A percentile compares a stretch with the other conserved stretches of the same genome.
Conservation (phyloP, 2,888 invertebrate genomes). For the Orthonychiurus folsomi region DNA sequence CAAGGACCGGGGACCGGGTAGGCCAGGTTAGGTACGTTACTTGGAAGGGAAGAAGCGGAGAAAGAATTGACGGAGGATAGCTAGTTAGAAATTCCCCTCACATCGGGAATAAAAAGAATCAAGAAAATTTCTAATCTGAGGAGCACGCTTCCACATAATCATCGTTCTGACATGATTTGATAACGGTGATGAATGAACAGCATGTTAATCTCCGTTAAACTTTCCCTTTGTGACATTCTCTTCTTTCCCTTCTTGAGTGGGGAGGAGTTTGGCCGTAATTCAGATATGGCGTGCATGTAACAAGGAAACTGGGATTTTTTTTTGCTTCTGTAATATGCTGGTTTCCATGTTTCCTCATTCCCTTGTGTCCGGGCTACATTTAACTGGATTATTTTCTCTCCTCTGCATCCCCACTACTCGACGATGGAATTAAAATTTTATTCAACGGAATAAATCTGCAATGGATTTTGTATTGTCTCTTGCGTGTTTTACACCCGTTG, state of each 20-base stretch:
- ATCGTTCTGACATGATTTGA: slow-evolving; percentile 18
- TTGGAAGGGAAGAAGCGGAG: background rate
- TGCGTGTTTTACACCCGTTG: too few relatives aligned
- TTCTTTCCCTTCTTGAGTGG: background rate
- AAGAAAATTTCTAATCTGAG: slow-evolving; percentile 19
- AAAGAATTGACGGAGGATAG: background rate
- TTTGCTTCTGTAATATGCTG: too few relatives aligned
- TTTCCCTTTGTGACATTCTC: slow-evolving; percentile 13
- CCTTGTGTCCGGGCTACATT: too few relatives aligned
- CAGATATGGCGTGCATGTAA: background rate
- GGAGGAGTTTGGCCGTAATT: background rate
- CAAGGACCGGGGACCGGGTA: background rate
- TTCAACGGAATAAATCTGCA: too few relatives aligned
- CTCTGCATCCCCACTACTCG: too few relatives aligned
- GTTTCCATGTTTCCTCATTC: too few relatives aligned
- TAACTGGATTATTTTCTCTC: too few relatives aligned
- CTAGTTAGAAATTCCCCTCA: slow-evolving; percentile 16
- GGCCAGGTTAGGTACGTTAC: background rate
- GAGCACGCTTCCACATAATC: slow-evolving; percentile 20
- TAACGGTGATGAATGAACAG: slow-evolving; percentile 19
- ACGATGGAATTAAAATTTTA: too few relatives aligned
- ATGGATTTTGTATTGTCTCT: too few relatives aligned
- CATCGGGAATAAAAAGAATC: slow-evolving; percentile 15
- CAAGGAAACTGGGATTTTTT: background rate
- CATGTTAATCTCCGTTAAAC: slow-evolving; percentile 18